Percentiles rank a stretch among this genome's conserved stretches.
These are phyloP conservation scores for Thymallus thymallus DNA, from an alignment of 2,113 vertebrate genomes.

Conservation along the genomic window DNA sequence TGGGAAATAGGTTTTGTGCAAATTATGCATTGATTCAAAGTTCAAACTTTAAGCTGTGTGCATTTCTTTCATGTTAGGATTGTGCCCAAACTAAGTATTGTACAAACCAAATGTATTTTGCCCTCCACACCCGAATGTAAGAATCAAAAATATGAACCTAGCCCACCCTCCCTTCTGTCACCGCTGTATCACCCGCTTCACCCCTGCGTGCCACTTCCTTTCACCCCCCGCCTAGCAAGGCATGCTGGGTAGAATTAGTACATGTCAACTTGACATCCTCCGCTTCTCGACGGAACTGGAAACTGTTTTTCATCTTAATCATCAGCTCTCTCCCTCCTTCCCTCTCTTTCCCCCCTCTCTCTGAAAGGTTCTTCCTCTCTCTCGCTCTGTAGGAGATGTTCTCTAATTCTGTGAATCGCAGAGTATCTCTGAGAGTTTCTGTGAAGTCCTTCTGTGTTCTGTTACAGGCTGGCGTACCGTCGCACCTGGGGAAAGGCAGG, in stretches of 20 bases:
- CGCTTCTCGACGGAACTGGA: background rate
- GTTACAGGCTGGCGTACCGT: conserved; percentile 11
- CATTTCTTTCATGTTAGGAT: too few species aligned
- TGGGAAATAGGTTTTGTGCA: too few species aligned
- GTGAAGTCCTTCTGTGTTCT: conserved; percentile 41
- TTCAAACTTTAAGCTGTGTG: too few species aligned
- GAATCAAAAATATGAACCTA: too few species aligned
- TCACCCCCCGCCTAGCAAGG: conserved; percentile 3
- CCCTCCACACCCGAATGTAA: too few species aligned
- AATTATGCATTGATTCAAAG: too few species aligned
- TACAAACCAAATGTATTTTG: too few species aligned
- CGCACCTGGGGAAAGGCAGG: background rate
- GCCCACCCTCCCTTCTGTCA: background rate
- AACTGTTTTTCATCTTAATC: conserved; percentile 40
- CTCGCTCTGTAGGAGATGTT: background rate
- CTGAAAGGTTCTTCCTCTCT: conserved; percentile 21
- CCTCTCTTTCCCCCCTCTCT: conserved; percentile 19
- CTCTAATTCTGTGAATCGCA: conserved; percentile 30
- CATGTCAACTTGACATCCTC: conserved; percentile 16
- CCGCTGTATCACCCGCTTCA: background rate
- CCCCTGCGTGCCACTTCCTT: background rate
- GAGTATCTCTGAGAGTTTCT: conserved; percentile 8
- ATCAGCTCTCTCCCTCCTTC: conserved; percentile 27
- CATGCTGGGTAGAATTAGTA: conserved; percentile 25
- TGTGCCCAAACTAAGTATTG: too few species aligned